Evolutionary conservation across 2,888 invertebrate genomes (phyloP).

Genomic region (Adela reaumurella): DNA sequence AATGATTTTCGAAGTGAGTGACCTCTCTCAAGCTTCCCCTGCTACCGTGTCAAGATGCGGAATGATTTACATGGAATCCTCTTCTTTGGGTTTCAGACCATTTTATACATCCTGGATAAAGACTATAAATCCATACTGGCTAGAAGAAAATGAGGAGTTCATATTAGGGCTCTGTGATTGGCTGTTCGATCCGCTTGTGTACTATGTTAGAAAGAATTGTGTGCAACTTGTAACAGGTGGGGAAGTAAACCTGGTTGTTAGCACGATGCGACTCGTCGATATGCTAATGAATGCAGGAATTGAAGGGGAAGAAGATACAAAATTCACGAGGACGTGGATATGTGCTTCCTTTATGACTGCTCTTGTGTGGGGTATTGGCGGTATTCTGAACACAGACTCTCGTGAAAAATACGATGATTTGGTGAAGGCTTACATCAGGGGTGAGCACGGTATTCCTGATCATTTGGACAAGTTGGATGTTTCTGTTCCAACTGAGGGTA

Average conservation of each 20-base stretch:
- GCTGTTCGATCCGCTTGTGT: slow-evolving; percentile 72
- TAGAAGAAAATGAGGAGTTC: slow-evolving; percentile 55
- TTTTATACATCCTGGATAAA: slow-evolving; percentile 80
- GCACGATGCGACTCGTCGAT: slow-evolving; percentile 70
- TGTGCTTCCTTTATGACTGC: slow-evolving; percentile 73
- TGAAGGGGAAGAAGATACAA: slow-evolving; percentile 66
- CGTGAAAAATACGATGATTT: slow-evolving; percentile 65
- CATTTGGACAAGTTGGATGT: slow-evolving; percentile 67
- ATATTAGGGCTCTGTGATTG: slow-evolving; percentile 67
- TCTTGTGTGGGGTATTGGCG: slow-evolving; percentile 82
- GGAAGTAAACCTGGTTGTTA: slow-evolving; percentile 67
- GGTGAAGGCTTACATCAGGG: slow-evolving; percentile 49
- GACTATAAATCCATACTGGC: slow-evolving; percentile 60
- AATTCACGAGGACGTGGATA: slow-evolving; percentile 67
- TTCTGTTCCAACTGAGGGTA: slow-evolving; percentile 71
- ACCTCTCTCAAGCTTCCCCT: slow-evolving; percentile 78
- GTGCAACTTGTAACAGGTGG: slow-evolving; percentile 63
- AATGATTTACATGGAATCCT: slow-evolving; percentile 88
- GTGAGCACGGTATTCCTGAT: slow-evolving; percentile 35
- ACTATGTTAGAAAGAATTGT: slow-evolving; percentile 70
- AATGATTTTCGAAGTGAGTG: slow-evolving; percentile 86
- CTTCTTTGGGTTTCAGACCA: slow-evolving; percentile 77
- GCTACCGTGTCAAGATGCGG: slow-evolving; percentile 88
- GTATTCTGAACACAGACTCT: slow-evolving; percentile 71
- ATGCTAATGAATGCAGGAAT: slow-evolving; percentile 74